These are phyloP conservation scores for Gastracanthus pulcherrimus DNA, from an alignment of 2,888 invertebrate species.

Conservation along the genomic window DNA sequence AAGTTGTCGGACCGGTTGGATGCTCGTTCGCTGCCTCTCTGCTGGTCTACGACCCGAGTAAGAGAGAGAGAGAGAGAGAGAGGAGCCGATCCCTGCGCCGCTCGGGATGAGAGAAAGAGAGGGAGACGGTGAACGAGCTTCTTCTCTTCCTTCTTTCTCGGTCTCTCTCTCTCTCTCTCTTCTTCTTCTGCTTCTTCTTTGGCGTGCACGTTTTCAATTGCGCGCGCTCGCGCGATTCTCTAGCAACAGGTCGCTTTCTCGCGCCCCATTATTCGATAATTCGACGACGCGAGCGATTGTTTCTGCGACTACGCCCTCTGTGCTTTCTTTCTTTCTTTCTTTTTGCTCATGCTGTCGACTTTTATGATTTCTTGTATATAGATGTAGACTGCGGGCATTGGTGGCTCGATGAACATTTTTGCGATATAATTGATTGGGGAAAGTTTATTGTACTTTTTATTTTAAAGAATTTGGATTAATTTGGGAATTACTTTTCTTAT, in stretches of 20 bases:
- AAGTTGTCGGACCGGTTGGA: conserved; percentile 77
- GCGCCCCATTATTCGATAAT: conserved; percentile 53
- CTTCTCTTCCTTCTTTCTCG: background rate
- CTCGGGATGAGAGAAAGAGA: conserved; percentile 3
- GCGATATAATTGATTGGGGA: no score
- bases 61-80: conserved; percentile 55
- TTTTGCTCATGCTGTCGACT: conserved; percentile 33
- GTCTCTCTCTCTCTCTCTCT: conserved; percentile 27
- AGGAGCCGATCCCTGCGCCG: conserved; percentile 4
- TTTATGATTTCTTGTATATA: conserved; percentile 25
- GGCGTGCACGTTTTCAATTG: conserved; percentile 58
- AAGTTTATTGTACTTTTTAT: no score
- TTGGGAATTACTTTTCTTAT: no score
- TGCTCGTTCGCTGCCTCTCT: conserved; percentile 65
- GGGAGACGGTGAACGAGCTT: conserved; percentile 14
- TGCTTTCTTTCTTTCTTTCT: background rate
- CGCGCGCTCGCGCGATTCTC: conserved; percentile 58
- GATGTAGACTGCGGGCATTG: background rate
- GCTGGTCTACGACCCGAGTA: conserved; percentile 75
- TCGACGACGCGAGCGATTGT: conserved; percentile 45
- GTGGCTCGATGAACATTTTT: no score
- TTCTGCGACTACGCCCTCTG: conserved; percentile 25
- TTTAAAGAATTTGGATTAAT: no score
- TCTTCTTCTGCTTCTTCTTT: conserved; percentile 31
- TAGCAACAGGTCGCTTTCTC: conserved; percentile 63